Base-by-base conservation (phyloP, 2,113 vertebrate genomes). In the Microcebus griseorufus region DNA sequence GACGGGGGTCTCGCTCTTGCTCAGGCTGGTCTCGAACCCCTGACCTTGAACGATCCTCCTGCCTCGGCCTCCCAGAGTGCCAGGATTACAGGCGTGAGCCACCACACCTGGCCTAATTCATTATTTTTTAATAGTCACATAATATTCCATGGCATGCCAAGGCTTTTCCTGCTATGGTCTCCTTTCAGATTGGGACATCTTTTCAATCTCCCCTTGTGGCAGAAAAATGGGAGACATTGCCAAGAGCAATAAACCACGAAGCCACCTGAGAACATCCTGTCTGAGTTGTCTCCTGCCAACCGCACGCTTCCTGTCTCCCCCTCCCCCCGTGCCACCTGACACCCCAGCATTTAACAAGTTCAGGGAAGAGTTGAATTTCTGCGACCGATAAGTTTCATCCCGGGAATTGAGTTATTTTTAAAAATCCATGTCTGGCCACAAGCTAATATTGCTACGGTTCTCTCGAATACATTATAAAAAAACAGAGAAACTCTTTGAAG, bases 401-500 rank as follows among this genome's bases (percentile, higher is more conserved):
- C 90, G 29, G n/a, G 32, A 73, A 76, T 3, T 76, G 55, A 73
- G 23, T 42, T 91, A 13, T 79, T 92, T 95, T 95, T 95, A 39
- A 80, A 80, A 84, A 81, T 64, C 37, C n/a, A 58, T 53, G 76
- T 84, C 62, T 85, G 89, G 65, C 70, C 42, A 13, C 37, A 67
- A 70, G 37, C 60, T 92, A 96, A 76, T 75, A 84, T 92, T 70
- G 69, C 64, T 93, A 90, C 67, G 79, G 9, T 65, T 97, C 55
- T 76, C 42, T 64, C 69, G 62, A 93, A 64, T 90, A 89, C 91
- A 92, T 84, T 67, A 58, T 87, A 86, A 96, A 79, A 96, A 95
- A 95, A 34, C 95, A 96, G 94, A 83, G 69, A 95, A 62, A n/a
- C 16, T 67, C 37, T 94, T 93, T 96, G 69, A 95, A 96, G 60